A percentile compares a stretch with the other conserved stretches of the same genome.
phyloP scores from a whole-genome alignment of 2,888 invertebrate genomes.

The Trisateles emortualis region DNA sequence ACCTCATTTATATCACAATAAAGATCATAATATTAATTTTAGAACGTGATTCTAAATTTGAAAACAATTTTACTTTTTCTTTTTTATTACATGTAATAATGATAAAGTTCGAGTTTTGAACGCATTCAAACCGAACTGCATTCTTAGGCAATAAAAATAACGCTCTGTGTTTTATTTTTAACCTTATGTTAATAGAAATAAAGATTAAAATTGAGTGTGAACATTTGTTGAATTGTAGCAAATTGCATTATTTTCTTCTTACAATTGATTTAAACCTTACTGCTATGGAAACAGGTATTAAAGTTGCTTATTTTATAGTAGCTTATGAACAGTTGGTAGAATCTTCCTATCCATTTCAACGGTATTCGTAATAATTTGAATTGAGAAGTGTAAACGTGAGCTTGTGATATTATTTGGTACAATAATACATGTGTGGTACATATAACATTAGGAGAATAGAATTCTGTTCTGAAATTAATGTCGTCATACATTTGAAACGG shows the following conservation, averaged over 20 bases:
- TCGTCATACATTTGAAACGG: conserved; percentile 16
- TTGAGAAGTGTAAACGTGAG: conserved; percentile 41
- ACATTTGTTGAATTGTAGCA: conserved; percentile 5
- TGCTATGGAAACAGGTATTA: conserved; percentile 12
- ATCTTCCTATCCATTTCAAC: conserved; percentile 44
- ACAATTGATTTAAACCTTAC: conserved; percentile 10
- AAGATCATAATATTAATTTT: background rate
- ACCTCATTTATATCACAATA: background rate
- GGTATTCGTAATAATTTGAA: conserved; percentile 40
- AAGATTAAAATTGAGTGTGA: conserved; percentile 16
- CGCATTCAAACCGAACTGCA: background rate
- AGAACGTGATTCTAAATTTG: background rate
- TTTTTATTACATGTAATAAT: background rate
- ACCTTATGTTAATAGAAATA: conserved; percentile 12
- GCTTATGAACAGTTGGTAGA: conserved; percentile 13
- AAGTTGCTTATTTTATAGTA: conserved; percentile 1
- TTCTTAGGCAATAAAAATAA: background rate
- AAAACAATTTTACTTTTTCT: background rate
- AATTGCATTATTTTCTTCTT: conserved; percentile 17
- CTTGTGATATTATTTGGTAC: conserved; percentile 42
- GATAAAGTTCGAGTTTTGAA: background rate
- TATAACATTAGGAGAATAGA: conserved; percentile 20
- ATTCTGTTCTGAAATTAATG: conserved; percentile 23
- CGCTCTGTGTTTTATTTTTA: background rate
- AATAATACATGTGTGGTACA: conserved; percentile 28